These are phyloP conservation scores for Gila robusta DNA, from an alignment of 2,797 vertebrate species.

Conservation along the genomic window DNA sequence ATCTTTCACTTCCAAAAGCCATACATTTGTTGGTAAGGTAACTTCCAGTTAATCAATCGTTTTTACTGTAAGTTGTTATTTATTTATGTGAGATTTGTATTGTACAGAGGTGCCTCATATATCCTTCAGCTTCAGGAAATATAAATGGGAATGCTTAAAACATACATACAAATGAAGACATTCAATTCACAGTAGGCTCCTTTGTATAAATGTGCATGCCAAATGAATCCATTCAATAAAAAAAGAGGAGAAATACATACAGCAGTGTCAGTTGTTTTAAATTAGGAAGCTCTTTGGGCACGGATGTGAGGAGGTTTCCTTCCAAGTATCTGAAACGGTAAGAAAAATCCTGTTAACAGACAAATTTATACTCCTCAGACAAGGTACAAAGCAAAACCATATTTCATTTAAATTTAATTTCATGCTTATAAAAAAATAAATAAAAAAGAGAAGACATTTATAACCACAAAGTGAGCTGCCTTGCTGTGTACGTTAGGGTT, in stretches of 20 bases:
- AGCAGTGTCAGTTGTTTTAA: conserved; percentile 93
- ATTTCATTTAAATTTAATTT: conserved; percentile 1
- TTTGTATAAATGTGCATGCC: background rate
- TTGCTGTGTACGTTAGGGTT: background rate
- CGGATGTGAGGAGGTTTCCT: conserved; percentile 91
- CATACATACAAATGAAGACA: background rate
- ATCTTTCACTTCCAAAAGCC: background rate
- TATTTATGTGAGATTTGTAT: background rate
- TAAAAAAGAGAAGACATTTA: background rate
- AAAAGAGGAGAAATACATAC: conserved; percentile 78
- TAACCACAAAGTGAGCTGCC: background rate
- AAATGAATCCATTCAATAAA: background rate
- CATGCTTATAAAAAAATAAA: background rate
- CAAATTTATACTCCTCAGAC: background rate
- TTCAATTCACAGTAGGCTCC: background rate
- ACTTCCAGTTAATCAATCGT: background rate
- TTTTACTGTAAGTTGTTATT: background rate
- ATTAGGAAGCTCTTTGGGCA: conserved; percentile 89
- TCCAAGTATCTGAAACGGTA: conserved; percentile 91
- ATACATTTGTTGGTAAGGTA: background rate
- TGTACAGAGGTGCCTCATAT: background rate
- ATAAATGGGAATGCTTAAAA: background rate
- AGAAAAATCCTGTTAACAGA: conserved; percentile 42
- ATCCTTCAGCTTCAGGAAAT: background rate
- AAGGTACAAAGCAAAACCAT: background rate